A percentile compares a stretch with the other conserved stretches of the same genome.
Evolutionary conservation across 2,113 vertebrate genomes (phyloP).

Genomic region (Oryzias melastigma): DNA sequence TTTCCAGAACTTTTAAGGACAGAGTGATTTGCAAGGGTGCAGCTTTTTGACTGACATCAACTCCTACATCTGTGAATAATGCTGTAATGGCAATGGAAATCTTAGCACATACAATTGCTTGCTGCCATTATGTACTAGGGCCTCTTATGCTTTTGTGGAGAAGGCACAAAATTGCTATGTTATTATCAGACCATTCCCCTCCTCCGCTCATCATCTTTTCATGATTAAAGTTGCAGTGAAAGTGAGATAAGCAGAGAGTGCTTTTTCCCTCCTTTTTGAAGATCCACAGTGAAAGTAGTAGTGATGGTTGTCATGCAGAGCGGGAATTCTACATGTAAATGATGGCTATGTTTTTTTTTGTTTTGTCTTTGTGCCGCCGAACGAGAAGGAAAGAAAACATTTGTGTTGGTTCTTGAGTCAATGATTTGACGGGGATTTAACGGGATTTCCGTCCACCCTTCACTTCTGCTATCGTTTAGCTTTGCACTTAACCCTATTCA

Average conservation of each 20-base stretch:
- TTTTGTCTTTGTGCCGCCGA: background rate
- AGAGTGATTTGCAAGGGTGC: slow-evolving; percentile 31
- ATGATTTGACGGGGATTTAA: slow-evolving; percentile 31
- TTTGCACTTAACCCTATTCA: slow-evolving; percentile 40
- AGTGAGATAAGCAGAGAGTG: slow-evolving; percentile 36
- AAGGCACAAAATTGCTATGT: slow-evolving; percentile 64
- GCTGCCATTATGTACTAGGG: slow-evolving; percentile 62
- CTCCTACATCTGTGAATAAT: slow-evolving; percentile 51
- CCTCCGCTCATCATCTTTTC: slow-evolving; percentile 51
- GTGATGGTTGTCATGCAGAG: slow-evolving; percentile 28
- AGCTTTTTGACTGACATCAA: slow-evolving; percentile 62
- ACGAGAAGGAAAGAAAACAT: slow-evolving; percentile 7
- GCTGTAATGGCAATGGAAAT: slow-evolving; percentile 64
- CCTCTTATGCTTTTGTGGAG: slow-evolving; percentile 61
- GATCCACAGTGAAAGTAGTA: slow-evolving; percentile 33
- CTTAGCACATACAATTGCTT: slow-evolving; percentile 63
- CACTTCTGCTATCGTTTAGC: slow-evolving; percentile 33
- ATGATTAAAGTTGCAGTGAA: slow-evolving; percentile 61
- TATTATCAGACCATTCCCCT: slow-evolving; percentile 55
- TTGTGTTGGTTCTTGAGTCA: slow-evolving; percentile 29
- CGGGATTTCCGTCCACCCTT: slow-evolving; percentile 31
- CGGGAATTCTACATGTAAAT: slow-evolving; percentile 8
- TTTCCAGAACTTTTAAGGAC: background rate
- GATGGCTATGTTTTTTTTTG: slow-evolving; percentile 3
- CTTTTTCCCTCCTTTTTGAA: slow-evolving; percentile 11